Percentiles rank a stretch among this genome's conserved stretches.
phyloP scores from a whole-genome alignment of 37 sponge, comb jelly and placozoan species.

The Axinella damicornis region DNA sequence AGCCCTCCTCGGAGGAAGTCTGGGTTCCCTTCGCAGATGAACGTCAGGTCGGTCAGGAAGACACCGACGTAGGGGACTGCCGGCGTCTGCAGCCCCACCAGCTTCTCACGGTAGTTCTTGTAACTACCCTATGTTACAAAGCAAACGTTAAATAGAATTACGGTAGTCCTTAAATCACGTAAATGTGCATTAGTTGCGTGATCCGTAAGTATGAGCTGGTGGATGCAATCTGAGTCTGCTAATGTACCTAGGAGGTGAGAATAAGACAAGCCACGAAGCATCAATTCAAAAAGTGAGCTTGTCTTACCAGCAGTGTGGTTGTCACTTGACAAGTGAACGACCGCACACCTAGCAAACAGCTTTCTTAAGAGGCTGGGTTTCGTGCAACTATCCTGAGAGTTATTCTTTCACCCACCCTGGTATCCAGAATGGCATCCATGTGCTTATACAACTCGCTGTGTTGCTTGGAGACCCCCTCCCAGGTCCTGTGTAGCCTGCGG shows the following conservation, averaged over 20 bases:
- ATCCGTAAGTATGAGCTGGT: too few relatives aligned
- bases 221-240: too few relatives aligned
- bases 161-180: too few relatives aligned
- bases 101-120: slow-evolving; percentile 77
- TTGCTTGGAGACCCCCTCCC: slow-evolving; percentile 58
- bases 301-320: too few relatives aligned
- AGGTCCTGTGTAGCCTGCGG: slow-evolving; percentile 74
- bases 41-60: slow-evolving; percentile 88
- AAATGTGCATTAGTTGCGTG: too few relatives aligned
- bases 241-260: too few relatives aligned
- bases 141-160: neutral
- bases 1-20: slow-evolving; percentile 91
- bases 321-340: too few relatives aligned
- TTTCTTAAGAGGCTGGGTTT: too few relatives aligned
- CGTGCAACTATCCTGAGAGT: too few relatives aligned
- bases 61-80: slow-evolving; percentile 88
- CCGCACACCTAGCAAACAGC: too few relatives aligned
- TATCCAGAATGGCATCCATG: slow-evolving; percentile 69
- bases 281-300: too few relatives aligned
- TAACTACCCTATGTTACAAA: slow-evolving; percentile 65
- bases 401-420: slow-evolving; percentile 36
- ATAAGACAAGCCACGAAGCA: too few relatives aligned
- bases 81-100: slow-evolving; percentile 64
- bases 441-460: slow-evolving; percentile 65
- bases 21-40: slow-evolving; percentile 88